Evolutionary conservation across 2,797 vertebrate genomes (phyloP).

Genomic region (Remorina albescens): DNA sequence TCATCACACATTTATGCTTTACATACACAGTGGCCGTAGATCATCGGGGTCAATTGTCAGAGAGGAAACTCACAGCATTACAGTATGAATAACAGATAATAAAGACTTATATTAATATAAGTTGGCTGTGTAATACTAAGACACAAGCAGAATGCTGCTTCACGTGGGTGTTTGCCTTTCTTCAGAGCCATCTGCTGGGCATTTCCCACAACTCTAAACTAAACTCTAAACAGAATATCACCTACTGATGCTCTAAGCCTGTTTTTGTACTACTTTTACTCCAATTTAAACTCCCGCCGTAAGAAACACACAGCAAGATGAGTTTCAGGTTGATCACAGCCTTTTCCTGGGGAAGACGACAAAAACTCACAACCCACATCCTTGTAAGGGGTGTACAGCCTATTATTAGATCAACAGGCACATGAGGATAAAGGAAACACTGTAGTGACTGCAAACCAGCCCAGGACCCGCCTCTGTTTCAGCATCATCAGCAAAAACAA

Average conservation of each 20-base stretch:
- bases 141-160: not conserved
- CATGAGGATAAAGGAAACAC: constrained; percentile 44
- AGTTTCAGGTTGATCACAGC: not conserved
- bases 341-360: not conserved
- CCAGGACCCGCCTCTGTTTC: constrained; percentile 11
- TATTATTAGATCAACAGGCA: constrained; percentile 56
- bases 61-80: not conserved
- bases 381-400: not conserved
- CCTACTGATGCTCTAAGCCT: not conserved
- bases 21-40: not conserved
- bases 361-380: constrained; percentile 1
- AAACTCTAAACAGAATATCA: too few species aligned
- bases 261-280: not conserved
- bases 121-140: constrained; percentile 1
- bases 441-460: constrained; percentile 32
- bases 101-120: not conserved
- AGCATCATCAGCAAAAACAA: not conserved
- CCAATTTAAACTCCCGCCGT: not conserved
- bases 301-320: not conserved
- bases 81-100: not conserved
- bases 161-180: constrained; percentile 20
- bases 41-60: constrained; percentile 1
- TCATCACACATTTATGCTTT: not conserved
- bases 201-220: constrained; percentile 1
- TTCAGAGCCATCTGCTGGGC: constrained; percentile 44